Conservation (phyloP, 2,888 invertebrate species). For the Ceriagrion tenellum region DNA sequence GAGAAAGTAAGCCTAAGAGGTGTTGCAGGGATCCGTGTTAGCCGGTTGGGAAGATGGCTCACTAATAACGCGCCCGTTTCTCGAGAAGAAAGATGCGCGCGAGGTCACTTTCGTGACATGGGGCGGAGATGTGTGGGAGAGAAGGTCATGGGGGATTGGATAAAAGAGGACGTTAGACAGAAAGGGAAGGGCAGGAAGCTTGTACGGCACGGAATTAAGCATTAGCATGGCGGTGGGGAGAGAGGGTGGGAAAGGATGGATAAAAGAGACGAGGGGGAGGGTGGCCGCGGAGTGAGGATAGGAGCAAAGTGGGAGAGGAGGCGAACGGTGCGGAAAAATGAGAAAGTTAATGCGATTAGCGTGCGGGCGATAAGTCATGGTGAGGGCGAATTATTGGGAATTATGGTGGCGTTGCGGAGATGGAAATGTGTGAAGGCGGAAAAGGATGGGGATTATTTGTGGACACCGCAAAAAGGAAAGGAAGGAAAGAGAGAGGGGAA, state of each 20-base stretch:
- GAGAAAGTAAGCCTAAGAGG: too few species aligned
- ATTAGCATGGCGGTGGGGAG: neutral
- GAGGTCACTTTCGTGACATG: neutral
- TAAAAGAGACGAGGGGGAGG: neutral
- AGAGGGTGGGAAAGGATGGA: neutral
- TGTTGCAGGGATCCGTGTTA: too few species aligned
- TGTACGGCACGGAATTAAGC: neutral
- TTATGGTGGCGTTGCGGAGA: neutral
- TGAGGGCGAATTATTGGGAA: constrained; percentile 16
- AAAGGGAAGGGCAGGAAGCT: neutral
- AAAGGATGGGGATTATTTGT: neutral
- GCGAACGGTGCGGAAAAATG: neutral
- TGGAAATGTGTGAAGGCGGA: constrained; percentile 32
- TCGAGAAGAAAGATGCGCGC: neutral
- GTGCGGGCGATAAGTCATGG: constrained; percentile 11
- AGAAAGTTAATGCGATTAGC: constrained; percentile 32
- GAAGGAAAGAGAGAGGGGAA: neutral
- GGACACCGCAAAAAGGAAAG: constrained; percentile 1
- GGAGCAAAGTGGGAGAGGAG: neutral
- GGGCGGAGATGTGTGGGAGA: neutral
- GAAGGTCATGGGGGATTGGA: neutral
- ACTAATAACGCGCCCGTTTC: too few species aligned
- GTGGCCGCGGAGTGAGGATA: neutral
- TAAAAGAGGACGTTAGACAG: neutral
- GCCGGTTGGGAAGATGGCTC: too few species aligned